phyloP scores from a whole-genome alignment of 2,113 vertebrate species.

The Saguinus imperator region DNA sequence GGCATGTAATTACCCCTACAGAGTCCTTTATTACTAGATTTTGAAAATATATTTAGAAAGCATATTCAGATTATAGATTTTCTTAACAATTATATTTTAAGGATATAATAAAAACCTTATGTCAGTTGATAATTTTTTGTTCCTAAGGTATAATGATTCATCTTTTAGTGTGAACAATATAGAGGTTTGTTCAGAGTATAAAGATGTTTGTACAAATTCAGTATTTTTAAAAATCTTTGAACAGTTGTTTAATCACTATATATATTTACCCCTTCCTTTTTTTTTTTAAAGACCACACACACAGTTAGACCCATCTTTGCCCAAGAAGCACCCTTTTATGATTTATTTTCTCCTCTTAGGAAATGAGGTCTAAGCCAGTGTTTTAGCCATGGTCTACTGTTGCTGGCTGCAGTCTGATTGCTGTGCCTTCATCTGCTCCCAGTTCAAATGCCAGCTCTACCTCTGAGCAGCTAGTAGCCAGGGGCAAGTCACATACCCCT shows the following conservation, averaged over 20 bases:
- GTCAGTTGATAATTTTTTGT: slow-evolving; percentile 71
- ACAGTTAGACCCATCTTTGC: not conserved
- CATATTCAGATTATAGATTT: slow-evolving; percentile 65
- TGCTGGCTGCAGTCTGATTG: not conserved
- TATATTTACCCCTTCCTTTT: not conserved
- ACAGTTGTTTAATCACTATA: slow-evolving; percentile 1
- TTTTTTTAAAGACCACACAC: not conserved
- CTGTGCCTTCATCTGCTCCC: not conserved
- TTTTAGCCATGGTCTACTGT: not conserved
- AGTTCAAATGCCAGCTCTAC: not conserved
- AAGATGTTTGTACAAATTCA: slow-evolving; percentile 8
- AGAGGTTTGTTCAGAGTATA: slow-evolving; percentile 16
- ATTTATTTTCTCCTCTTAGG: slow-evolving; percentile 22
- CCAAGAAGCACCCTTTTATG: not conserved
- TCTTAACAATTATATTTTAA: slow-evolving; percentile 63
- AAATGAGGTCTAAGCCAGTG: not conserved
- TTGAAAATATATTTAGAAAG: slow-evolving; percentile 66
- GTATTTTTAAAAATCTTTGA: not conserved
- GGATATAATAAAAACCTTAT: slow-evolving; percentile 45
- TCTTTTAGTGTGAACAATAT: slow-evolving; percentile 52
- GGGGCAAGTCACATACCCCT: not conserved
- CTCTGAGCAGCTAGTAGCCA: not conserved
- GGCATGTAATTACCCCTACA: slow-evolving; percentile 37
- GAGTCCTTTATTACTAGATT: slow-evolving; percentile 55
- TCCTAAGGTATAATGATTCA: slow-evolving; percentile 65